phyloP scores from a whole-genome alignment of 2,797 vertebrate species.

The Rhabdophis nuchalis region DNA sequence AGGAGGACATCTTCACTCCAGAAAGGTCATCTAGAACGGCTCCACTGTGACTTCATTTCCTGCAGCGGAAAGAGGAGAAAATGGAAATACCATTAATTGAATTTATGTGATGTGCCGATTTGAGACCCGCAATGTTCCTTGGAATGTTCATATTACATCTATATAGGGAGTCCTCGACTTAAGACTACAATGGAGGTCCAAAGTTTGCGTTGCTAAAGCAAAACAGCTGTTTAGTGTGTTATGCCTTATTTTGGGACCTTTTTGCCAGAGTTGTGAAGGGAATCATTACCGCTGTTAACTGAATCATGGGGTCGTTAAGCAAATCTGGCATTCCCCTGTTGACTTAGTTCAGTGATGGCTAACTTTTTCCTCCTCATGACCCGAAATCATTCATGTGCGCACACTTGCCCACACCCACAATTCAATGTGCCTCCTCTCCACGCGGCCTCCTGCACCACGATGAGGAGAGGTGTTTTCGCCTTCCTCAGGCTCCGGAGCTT shows the following conservation, averaged over 20 bases:
- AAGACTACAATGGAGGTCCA: background rate
- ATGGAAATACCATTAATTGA: background rate
- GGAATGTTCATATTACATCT: background rate
- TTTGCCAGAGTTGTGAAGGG: background rate
- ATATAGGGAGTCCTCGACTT: background rate
- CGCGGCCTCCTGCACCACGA: too few relatives aligned
- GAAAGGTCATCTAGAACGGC: background rate
- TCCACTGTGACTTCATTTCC: background rate
- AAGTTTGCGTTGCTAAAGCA: background rate
- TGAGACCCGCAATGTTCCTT: background rate
- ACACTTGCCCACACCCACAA: too few relatives aligned
- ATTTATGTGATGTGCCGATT: background rate
- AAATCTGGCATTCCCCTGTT: background rate
- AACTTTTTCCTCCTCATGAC: too few relatives aligned
- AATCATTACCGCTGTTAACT: background rate
- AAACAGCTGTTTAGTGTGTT: background rate
- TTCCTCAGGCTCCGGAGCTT: too few relatives aligned
- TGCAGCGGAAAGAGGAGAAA: background rate
- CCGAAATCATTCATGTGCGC: too few relatives aligned
- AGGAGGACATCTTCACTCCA: slow-evolving; percentile 28
- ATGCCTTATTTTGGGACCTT: background rate
- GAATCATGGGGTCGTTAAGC: background rate
- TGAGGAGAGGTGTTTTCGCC: too few relatives aligned
- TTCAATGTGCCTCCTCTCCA: too few relatives aligned
- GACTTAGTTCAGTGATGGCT: background rate